These are phyloP conservation scores for Orchesella cincta DNA, from an alignment of 1,140 invertebrate genomes.

Conservation along the genomic window DNA sequence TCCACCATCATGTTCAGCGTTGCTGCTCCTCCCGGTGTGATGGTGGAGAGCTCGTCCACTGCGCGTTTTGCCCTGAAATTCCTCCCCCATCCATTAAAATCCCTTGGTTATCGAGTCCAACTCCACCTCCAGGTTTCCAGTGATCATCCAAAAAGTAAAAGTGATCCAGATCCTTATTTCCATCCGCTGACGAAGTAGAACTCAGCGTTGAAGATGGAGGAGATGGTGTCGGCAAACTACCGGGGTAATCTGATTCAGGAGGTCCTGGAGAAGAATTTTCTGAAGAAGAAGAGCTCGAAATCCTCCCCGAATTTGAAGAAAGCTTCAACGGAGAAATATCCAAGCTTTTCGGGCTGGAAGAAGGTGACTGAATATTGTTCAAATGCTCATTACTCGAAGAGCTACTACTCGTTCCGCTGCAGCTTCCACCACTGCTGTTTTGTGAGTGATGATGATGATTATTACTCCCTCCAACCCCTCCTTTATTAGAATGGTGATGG, in stretches of 20 bases:
- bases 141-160: slow-evolving; percentile 50
- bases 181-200: slow-evolving; percentile 3
- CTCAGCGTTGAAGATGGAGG: not conserved
- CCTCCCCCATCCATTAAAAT: not conserved
- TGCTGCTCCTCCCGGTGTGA: not conserved
- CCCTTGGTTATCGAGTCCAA: not conserved
- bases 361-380: slow-evolving; percentile 7
- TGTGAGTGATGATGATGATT: not conserved
- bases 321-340: not conserved
- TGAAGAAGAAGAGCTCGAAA: not conserved
- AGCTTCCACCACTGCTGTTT: not conserved
- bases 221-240: not conserved
- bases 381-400: slow-evolving; percentile 3
- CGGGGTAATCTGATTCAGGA: not conserved
- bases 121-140: slow-evolving; percentile 40
- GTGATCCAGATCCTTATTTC: slow-evolving; percentile 27
- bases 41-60: not conserved
- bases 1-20: slow-evolving; percentile 10
- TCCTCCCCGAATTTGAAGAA: not conserved
- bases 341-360: not conserved
- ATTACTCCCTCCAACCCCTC: not conserved
- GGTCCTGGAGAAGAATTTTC: not conserved
- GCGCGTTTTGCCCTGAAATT: too few species aligned
- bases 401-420: not conserved
- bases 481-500: not conserved